Evolutionary conservation across 2,113 vertebrate genomes (phyloP), one percentile per base, ranked within the genome.

Genomic region (Cromileptes altivelis): DNA sequence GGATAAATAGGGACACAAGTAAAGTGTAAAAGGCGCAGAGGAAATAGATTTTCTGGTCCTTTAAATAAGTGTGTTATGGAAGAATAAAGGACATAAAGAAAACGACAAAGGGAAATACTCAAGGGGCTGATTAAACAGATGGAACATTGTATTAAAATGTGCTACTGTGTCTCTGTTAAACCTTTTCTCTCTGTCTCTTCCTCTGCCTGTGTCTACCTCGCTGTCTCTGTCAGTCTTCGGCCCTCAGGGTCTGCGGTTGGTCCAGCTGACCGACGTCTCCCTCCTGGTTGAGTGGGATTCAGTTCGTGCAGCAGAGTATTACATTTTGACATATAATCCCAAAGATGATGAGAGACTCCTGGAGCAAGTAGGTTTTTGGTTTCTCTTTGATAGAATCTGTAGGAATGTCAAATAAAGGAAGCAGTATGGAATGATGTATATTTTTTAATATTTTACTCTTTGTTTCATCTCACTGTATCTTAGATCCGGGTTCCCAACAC

Each of bases 211-310:
- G 5, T 62, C 50, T 47, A 9, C 23, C 3, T 55, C 6, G 82
- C 7, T 52, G 4, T 77, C 6, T 78, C 30, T 18, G 12, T 70
- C 68, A 98, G 97, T 97, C 60, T 25, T 96, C 8, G 15, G 93
- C 67, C 96, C 96, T 40, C 93, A 97, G 89, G 95, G 94, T 47
- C 88, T 97, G 37, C 95, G 83, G 78, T 80, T 98, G 72, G 90
- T 97, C 82, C 92, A 80, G 73, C 89, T 94, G 84, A 96, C 96
- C 0, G 97, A 97, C 67, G 86, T 90, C 9, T 97, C 97, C 17
- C 90, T 97, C 82, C 83, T 95, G 86, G 94, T 97, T 65, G 93
- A 95, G 81, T 98, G 97, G 97, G 95, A 96, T 85, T 89, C 92
- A 0, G 82, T 95, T 73, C 75, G 47, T 2, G 93, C 95, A 23